Base-by-base conservation (phyloP, 2,888 invertebrate genomes). In the Pomacea canaliculata region DNA sequence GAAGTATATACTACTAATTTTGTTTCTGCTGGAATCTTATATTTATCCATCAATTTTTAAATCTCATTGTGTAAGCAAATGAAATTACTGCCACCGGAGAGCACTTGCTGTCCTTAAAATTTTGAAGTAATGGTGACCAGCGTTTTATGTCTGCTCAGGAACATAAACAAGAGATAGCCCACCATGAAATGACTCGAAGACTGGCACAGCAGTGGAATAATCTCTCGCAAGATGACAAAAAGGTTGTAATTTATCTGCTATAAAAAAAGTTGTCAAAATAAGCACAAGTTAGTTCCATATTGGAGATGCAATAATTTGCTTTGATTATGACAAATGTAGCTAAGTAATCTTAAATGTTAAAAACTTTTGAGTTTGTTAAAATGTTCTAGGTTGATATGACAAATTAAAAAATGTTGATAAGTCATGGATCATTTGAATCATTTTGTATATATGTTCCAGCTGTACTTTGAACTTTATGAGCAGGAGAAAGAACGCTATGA, bases 391-490 rank as follows among this genome's bases (percentile, higher is more conserved):
- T 12, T 10, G 48, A 19, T 70, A 12, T 70, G 27, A 48, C 48
- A 70, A 48, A 48, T 63, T 27, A 7, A 27, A 1, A 27, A 49
- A 27, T 18, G 48, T 48, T 51, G 23, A 18, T 49, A 37, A 7
- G 10, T 60, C 56, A 70, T 27, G 37, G 27, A n/a, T 69, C 46
- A 73, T 48, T 19, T 66, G 10, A 16, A 56, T 56, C 12, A 16
- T n/a, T 4, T 73, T 56, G 67, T 27, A 8, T 27, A 48, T 76
- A 75, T 37, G 37, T 82, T 83, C 18, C 78, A 89, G 89, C 82
- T 87, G 9, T 89, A 87, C 77, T 86, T 86, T 76, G 86, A 87
- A 59, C 82, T 88, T 84, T 87, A 87, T 79, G 88, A 89, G 70
- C 83, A 84, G 68, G 86, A 87, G 72, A 87, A 87, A 78, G 83